These are phyloP conservation scores for Dasypogon diadema DNA, from an alignment of 2,888 invertebrate genomes.

Conservation along the genomic window DNA sequence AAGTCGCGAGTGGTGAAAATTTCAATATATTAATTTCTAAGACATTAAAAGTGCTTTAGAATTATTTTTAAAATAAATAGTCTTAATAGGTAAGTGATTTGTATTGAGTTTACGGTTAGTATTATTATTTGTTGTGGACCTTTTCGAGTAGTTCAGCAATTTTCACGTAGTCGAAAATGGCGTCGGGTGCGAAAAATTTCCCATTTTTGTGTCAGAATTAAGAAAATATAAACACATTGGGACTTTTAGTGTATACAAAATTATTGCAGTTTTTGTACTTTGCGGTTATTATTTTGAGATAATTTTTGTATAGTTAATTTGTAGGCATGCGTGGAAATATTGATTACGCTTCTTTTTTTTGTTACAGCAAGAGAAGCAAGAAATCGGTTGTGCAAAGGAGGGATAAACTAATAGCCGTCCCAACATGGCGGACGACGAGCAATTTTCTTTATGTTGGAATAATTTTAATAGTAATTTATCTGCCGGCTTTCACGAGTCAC, in stretches of 20 bases:
- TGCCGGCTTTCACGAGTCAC: slow-evolving; percentile 78
- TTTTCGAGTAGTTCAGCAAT: slow-evolving; percentile 26
- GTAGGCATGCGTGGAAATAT: slow-evolving; percentile 51
- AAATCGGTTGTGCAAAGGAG: slow-evolving; percentile 6
- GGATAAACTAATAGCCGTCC: slow-evolving; percentile 23
- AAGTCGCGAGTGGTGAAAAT: slow-evolving; percentile 31
- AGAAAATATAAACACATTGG: slow-evolving; percentile 45
- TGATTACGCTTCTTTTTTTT: slow-evolving; percentile 44
- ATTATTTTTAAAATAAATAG: background rate
- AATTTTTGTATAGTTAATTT: slow-evolving; percentile 28
- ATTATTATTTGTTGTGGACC: background rate
- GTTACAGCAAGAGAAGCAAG: slow-evolving; percentile 18
- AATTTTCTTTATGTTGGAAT: slow-evolving; percentile 82
- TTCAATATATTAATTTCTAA: background rate
- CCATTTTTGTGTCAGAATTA: slow-evolving; percentile 42
- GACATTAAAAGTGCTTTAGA: background rate
- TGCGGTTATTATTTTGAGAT: no score
- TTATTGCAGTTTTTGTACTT: background rate
- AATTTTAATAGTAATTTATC: slow-evolving; percentile 81
- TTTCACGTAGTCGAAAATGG: slow-evolving; percentile 55
- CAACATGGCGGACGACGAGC: slow-evolving; percentile 80
- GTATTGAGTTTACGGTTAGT: background rate
- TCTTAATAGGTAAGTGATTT: slow-evolving; percentile 1
- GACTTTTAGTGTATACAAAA: slow-evolving; percentile 9
- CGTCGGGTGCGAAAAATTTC: slow-evolving; percentile 53